Evolutionary conservation across 1,140 invertebrate genomes (phyloP), one percentile per base, ranked within the genome.

Genomic region (Ganaspis sp.): DNA sequence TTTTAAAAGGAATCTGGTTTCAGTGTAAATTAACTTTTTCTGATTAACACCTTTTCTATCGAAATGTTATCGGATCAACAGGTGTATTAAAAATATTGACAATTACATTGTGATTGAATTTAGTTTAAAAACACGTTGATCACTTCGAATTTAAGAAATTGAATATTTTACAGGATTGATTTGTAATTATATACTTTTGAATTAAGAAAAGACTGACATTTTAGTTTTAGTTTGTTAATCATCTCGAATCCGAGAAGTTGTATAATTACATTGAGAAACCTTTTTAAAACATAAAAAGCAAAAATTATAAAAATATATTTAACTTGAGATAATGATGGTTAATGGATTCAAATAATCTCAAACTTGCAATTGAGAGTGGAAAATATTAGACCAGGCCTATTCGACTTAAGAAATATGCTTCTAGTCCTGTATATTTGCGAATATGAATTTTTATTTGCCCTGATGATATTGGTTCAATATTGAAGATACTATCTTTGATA

Each of bases 151-250:
- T 64, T 64, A 64, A 64, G 4, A 4, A 34, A 29, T 64, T 64
- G n/a, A 15, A 64, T 26, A 12, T 26, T 26, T 29, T 11, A 26
- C 26, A 26, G 23, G 2, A 26, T 26, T 29, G 5, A 15, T 15
- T 29, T 64, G 23, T 64, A 15, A 64, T 17, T 49, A 12, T 4
- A 54, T 11, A 29, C 21, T 64, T 64, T 64, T 64, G 23, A 64
- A 64, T 64, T 23, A 64, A 64, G 26, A 29, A 29, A 64, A 64
- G 58, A 64, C 58, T 64, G 58, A 64, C 26, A 29, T 29, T 64
- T 29, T 64, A 64, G 23, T 15, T 64, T 29, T 64, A 29, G 15
- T n/a, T 64, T 15, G 23, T 64, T 29, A 64, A 29, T 23, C 23
- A 23, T 29, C 58, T 64, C 58, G 6, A 64, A 34, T 29, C 58